A percentile compares a stretch with the other conserved stretches of the same genome.
phyloP scores from a whole-genome alignment of 1,140 invertebrate genomes.

The Bombus haemorrhoidalis region DNA sequence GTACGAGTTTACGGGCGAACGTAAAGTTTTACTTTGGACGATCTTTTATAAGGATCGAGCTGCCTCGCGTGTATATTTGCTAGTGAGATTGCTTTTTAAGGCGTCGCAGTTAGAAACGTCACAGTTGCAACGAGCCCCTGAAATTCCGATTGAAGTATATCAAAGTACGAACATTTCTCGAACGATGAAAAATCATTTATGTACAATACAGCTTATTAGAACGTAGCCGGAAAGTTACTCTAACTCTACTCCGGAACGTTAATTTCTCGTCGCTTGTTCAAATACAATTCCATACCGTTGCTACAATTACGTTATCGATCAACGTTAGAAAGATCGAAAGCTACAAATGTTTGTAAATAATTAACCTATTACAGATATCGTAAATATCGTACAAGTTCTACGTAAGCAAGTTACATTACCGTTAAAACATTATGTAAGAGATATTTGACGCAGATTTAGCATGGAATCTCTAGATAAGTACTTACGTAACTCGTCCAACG shows the following conservation, averaged over 20 bases:
- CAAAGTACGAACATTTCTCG: neutral
- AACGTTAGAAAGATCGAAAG: too few species aligned
- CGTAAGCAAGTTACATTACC: too few species aligned
- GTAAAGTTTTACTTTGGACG: constrained; percentile 33
- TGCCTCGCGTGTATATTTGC: neutral
- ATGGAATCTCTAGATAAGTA: neutral
- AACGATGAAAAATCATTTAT: neutral
- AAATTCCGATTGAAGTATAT: neutral
- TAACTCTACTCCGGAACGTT: too few species aligned
- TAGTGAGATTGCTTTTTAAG: constrained; percentile 19
- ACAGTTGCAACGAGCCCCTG: neutral
- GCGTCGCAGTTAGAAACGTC: constrained; percentile 6
- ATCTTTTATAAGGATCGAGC: constrained; percentile 18
- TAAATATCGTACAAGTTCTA: too few species aligned
- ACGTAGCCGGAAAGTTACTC: too few species aligned
- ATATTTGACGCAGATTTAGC: neutral
- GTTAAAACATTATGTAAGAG: neutral
- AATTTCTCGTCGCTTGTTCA: too few species aligned
- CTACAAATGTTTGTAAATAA: too few species aligned
- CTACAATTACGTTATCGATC: too few species aligned
- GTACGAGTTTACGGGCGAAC: constrained; percentile 27
- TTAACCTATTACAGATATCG: too few species aligned
- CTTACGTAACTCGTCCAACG: neutral
- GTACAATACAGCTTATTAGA: too few species aligned
- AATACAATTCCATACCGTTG: too few species aligned